phyloP scores from a whole-genome alignment of 2,113 vertebrate species.

The Hoplias malabaricus region DNA sequence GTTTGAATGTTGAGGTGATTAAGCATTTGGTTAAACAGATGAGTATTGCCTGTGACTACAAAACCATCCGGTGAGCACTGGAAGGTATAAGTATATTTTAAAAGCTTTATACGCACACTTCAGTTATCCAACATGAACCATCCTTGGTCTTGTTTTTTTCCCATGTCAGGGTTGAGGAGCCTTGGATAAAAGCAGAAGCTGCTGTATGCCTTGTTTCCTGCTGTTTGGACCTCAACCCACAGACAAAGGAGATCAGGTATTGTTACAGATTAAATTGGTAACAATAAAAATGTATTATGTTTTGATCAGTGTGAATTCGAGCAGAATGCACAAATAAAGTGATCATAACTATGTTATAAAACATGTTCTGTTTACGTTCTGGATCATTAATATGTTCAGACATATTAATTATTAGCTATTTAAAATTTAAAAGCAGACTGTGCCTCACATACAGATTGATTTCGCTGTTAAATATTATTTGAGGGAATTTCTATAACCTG shows the following conservation, averaged over 20 bases:
- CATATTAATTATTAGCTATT: no score
- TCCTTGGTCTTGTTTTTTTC: not conserved
- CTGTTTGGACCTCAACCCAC: constrained; percentile 57
- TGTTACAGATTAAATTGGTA: not conserved
- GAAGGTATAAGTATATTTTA: not conserved
- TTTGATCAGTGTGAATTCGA: not conserved
- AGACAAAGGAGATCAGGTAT: constrained; percentile 70
- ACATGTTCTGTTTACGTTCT: no score
- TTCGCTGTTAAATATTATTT: no score
- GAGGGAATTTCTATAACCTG: no score
- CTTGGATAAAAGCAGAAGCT: constrained; percentile 62
- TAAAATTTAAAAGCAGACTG: no score
- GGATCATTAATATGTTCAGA: no score
- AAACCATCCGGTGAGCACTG: constrained; percentile 49
- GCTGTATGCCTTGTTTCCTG: constrained; percentile 54
- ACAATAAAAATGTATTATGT: not conserved
- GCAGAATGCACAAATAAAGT: no score
- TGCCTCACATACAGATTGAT: no score
- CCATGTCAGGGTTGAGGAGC: constrained; percentile 76
- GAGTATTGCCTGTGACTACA: not conserved
- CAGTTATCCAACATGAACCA: not conserved
- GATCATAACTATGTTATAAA: no score
- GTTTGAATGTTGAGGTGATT: constrained; percentile 40
- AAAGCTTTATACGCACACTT: not conserved
- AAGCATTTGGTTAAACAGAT: constrained; percentile 41